These are phyloP conservation scores for Hiodon alosoides DNA, from an alignment of 2,113 vertebrate genomes.

Conservation along the genomic window DNA sequence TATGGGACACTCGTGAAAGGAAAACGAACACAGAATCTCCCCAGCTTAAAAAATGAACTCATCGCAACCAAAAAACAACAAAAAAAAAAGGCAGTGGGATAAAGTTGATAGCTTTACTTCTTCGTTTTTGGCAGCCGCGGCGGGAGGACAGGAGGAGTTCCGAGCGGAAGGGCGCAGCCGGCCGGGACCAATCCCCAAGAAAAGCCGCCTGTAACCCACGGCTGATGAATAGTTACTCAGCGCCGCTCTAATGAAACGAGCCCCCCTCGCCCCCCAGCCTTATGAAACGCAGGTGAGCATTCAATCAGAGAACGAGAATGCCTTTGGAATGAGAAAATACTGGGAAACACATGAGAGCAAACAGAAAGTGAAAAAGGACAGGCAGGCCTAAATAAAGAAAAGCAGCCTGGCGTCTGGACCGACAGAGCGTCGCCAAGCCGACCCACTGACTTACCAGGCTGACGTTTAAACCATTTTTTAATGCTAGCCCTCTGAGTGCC, in stretches of 20 bases:
- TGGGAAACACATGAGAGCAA: neutral
- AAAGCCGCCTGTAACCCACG: no score
- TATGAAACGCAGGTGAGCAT: neutral
- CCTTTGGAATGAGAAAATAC: neutral
- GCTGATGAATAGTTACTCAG: neutral
- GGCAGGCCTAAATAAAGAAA: neutral
- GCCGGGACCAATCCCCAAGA: no score
- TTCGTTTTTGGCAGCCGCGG: no score
- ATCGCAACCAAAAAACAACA: no score
- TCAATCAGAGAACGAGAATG: neutral
- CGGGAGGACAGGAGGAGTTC: no score
- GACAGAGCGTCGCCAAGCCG: neutral
- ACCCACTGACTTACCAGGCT: constrained; percentile 29
- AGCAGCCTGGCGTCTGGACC: constrained; percentile 1
- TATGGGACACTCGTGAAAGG: no score
- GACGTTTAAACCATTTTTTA: constrained; percentile 30
- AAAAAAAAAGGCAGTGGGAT: no score
- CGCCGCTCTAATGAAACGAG: neutral
- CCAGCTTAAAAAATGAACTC: no score
- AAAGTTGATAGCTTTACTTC: no score
- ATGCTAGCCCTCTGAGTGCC: constrained; percentile 23
- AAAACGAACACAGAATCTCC: no score
- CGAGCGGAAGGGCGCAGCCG: no score
- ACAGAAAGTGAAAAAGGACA: neutral
- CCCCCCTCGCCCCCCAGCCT: neutral